Evolutionary conservation across 2,888 invertebrate genomes (phyloP).

Genomic region (Coronaproctus castanopsis): DNA sequence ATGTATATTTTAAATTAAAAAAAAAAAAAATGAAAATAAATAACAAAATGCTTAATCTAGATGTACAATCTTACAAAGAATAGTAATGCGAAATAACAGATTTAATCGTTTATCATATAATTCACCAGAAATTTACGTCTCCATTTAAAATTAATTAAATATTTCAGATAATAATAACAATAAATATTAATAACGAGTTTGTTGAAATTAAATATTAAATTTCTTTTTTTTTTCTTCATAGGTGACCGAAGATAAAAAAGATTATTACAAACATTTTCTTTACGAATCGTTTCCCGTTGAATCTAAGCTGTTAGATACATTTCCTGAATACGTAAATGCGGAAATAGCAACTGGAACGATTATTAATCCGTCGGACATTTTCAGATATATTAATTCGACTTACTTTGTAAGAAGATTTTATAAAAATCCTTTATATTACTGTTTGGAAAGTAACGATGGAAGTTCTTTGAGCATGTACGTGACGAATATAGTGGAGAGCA

Average conservation of each 20-base stretch:
- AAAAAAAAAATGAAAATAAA: no score
- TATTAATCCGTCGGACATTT: slow-evolving; percentile 69
- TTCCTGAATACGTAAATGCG: slow-evolving; percentile 94
- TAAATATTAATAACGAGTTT: no score
- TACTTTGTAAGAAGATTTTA: slow-evolving; percentile 71
- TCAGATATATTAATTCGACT: slow-evolving; percentile 97
- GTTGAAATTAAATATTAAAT: no score
- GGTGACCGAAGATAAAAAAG: slow-evolving; percentile 89
- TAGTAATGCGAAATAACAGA: no score
- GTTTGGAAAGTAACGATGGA: slow-evolving; percentile 48
- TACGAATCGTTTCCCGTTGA: slow-evolving; percentile 99
- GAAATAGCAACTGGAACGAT: slow-evolving; percentile 92
- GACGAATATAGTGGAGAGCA: slow-evolving; percentile 57
- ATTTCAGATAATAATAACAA: no score
- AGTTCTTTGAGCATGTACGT: slow-evolving; percentile 51
- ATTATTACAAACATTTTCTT: slow-evolving; percentile 95
- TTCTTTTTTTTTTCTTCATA: slow-evolving; percentile 24
- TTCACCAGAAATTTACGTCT: no score
- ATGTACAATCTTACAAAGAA: no score
- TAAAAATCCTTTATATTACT: slow-evolving; percentile 44
- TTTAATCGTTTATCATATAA: no score
- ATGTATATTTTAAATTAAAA: no score
- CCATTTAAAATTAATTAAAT: no score
- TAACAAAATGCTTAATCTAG: no score
- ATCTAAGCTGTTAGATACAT: slow-evolving; percentile 70